Percentiles rank a stretch among this genome's conserved stretches.
These are phyloP conservation scores for Ariolimax columbianus DNA, from an alignment of 2,888 invertebrate genomes.

Conservation along the genomic window DNA sequence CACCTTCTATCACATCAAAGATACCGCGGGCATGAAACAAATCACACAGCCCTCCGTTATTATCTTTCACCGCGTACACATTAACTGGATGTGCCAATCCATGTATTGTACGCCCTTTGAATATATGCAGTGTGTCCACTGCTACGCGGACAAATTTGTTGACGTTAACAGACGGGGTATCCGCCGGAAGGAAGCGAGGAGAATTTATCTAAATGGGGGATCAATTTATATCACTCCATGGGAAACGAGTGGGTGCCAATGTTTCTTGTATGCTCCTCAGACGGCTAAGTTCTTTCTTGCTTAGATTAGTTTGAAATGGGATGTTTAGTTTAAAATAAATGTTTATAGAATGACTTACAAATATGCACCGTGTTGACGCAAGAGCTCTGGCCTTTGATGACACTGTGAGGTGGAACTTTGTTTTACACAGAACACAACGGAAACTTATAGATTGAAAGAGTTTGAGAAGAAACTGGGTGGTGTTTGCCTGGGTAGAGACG, in stretches of 20 bases:
- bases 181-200: slow-evolving; percentile 2
- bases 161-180: background rate
- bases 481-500: too few species aligned
- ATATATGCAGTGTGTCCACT: background rate
- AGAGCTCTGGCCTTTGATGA: slow-evolving; percentile 7
- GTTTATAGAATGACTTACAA: slow-evolving; percentile 19
- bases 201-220: too few species aligned
- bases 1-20: background rate
- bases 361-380: slow-evolving; percentile 2
- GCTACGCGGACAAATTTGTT: background rate
- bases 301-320: background rate
- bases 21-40: background rate
- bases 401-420: background rate
- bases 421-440: background rate
- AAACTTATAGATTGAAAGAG: background rate
- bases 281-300: background rate
- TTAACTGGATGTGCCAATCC: background rate
- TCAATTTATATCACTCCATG: too few species aligned
- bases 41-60: background rate
- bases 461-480: background rate
- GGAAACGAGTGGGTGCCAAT: background rate
- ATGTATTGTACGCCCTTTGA: background rate
- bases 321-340: slow-evolving; percentile 20
- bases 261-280: background rate
- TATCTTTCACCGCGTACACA: background rate